Conservation (phyloP, 2,888 invertebrate genomes). For the Pterostichus madidus region DNA sequence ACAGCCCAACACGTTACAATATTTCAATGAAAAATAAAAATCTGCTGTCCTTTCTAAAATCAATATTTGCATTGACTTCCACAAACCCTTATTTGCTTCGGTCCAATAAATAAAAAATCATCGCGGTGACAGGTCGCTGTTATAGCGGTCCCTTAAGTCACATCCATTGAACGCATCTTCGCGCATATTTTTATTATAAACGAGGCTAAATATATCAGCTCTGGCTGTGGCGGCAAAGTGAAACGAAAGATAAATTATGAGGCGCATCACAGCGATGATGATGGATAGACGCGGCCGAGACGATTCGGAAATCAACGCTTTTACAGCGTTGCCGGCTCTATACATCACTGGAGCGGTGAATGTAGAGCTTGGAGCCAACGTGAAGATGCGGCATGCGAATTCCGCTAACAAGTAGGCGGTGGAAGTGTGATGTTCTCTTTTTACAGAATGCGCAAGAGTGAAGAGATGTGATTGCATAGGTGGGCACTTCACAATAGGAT, state of each 20-base stretch:
- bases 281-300: constrained; percentile 56
- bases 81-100: constrained; percentile 2
- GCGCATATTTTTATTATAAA: constrained; percentile 52
- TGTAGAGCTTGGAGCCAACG: constrained; percentile 1
- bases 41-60: neutral
- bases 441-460: neutral
- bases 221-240: constrained; percentile 29
- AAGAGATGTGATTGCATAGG: too few relatives aligned
- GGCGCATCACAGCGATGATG: constrained; percentile 48
- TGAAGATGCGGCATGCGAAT: neutral
- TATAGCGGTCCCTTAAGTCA: constrained; percentile 25
- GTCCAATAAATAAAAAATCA: constrained; percentile 11
- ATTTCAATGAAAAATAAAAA: too few relatives aligned
- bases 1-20: too few relatives aligned
- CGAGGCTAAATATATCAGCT: constrained; percentile 53
- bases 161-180: constrained; percentile 33
- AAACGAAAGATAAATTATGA: constrained; percentile 61
- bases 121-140: constrained; percentile 4
- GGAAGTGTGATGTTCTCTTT: constrained; percentile 12
- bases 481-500: too few relatives aligned
- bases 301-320: constrained; percentile 64
- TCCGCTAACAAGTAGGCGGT: constrained; percentile 28
- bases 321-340: constrained; percentile 55
- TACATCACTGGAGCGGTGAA: constrained; percentile 56
- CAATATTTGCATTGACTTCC: neutral